Conservation (phyloP, 2,113 vertebrate species). For the Amphiprion percula region DNA sequence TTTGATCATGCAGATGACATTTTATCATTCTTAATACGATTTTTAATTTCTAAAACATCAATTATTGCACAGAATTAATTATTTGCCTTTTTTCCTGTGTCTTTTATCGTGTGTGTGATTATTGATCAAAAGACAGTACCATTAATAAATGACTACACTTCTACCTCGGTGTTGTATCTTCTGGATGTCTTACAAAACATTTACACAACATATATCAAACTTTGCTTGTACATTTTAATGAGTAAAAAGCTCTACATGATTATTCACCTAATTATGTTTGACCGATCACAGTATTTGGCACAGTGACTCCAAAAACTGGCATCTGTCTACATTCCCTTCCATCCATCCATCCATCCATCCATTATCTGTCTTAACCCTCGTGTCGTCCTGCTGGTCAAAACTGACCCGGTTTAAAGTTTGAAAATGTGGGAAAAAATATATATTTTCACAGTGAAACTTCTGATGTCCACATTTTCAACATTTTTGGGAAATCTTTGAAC, state of each 20-base stretch:
- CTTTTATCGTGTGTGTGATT: background rate
- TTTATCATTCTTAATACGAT: slow-evolving; percentile 22
- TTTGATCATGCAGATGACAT: slow-evolving; percentile 16
- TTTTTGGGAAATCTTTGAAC: too few relatives aligned
- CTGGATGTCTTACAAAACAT: too few relatives aligned
- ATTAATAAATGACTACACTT: too few relatives aligned
- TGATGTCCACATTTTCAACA: too few relatives aligned
- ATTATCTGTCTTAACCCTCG: too few relatives aligned
- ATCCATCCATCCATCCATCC: background rate
- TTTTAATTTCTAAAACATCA: slow-evolving; percentile 8
- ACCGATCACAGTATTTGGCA: background rate
- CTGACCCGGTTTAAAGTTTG: too few relatives aligned
- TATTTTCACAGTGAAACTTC: too few relatives aligned
- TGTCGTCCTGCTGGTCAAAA: too few relatives aligned
- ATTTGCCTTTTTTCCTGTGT: background rate
- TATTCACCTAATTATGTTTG: slow-evolving; percentile 5
- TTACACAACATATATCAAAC: too few relatives aligned
- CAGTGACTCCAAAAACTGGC: background rate
- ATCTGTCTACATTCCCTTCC: background rate
- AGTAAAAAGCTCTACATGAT: background rate
- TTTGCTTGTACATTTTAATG: background rate
- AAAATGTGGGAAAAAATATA: too few relatives aligned
- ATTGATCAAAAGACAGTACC: background rate
- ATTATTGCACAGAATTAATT: background rate
- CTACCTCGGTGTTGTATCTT: too few relatives aligned